Conservation (phyloP, 2,888 invertebrate species). For the Marasmarcha lunaedactyla region DNA sequence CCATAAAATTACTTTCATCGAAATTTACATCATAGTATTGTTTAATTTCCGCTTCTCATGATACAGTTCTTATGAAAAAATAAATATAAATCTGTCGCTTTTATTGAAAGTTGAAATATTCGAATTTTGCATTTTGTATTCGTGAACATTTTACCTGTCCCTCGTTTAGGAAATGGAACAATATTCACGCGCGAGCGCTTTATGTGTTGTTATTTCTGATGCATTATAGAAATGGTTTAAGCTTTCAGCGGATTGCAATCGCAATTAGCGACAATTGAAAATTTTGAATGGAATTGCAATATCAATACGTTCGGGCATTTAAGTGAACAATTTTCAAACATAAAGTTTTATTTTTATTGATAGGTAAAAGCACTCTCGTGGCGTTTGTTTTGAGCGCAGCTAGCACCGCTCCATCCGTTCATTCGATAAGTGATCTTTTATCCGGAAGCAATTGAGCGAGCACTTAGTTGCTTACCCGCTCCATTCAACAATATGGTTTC, state of each 20-base stretch:
- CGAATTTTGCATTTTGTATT: not conserved
- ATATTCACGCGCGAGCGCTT: not conserved
- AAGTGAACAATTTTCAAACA: conserved; percentile 20
- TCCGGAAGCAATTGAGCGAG: conserved; percentile 38
- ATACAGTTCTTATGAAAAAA: too few relatives aligned
- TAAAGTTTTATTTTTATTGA: conserved; percentile 25
- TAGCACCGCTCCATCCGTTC: conserved; percentile 13
- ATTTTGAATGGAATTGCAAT: not conserved
- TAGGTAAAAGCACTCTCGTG: conserved; percentile 36
- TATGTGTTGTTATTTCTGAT: not conserved
- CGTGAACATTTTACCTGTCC: not conserved
- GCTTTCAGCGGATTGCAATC: conserved; percentile 1
- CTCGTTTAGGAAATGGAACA: conserved; percentile 1
- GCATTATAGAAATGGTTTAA: conserved; percentile 1
- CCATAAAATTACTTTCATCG: too few relatives aligned
- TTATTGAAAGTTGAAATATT: not conserved
- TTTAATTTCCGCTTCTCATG: too few relatives aligned
- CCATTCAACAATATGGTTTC: conserved; percentile 24
- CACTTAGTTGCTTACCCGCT: conserved; percentile 21
- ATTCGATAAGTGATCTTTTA: conserved; percentile 41
- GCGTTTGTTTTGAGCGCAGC: conserved; percentile 31
- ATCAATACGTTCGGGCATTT: not conserved
- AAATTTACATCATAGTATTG: too few relatives aligned
- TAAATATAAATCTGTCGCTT: not conserved
- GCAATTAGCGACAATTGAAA: conserved; percentile 1